These are phyloP conservation scores for Standfussiana lucernea DNA, from an alignment of 2,888 invertebrate species.

Conservation along the genomic window DNA sequence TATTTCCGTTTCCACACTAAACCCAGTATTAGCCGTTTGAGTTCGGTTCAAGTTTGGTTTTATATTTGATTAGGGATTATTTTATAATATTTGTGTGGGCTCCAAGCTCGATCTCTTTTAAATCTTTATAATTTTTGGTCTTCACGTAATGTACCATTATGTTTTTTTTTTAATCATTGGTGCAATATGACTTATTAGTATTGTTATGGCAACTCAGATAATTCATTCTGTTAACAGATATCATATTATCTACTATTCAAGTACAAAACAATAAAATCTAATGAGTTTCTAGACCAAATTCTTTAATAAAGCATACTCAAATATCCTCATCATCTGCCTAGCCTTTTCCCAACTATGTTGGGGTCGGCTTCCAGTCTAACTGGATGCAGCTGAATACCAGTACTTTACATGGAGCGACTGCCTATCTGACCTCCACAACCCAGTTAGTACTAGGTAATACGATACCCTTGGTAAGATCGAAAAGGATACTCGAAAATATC, in stretches of 20 bases:
- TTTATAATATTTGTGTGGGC: no score
- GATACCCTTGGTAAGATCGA: no score
- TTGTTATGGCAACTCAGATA: not conserved
- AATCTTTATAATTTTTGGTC: not conserved
- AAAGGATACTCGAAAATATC: not conserved
- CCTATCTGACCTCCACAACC: no score
- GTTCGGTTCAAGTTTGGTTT: not conserved
- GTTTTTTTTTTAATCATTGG: not conserved
- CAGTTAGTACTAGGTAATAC: no score
- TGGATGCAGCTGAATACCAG: no score
- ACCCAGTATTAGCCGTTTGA: not conserved
- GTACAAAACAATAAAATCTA: no score
- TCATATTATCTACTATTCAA: no score
- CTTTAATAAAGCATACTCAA: not conserved
- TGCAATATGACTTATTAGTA: not conserved
- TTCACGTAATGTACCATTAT: not conserved
- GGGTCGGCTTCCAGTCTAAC: no score
- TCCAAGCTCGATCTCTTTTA: not conserved
- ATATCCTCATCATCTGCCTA: no score
- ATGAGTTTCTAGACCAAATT: no score
- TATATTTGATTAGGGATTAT: not conserved
- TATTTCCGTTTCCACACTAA: constrained; percentile 30
- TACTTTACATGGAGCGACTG: no score
- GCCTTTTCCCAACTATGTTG: no score
- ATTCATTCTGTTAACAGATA: not conserved